Evolutionary conservation across 2,888 invertebrate genomes (phyloP).

Genomic region (Rugalucina vietnamica): DNA sequence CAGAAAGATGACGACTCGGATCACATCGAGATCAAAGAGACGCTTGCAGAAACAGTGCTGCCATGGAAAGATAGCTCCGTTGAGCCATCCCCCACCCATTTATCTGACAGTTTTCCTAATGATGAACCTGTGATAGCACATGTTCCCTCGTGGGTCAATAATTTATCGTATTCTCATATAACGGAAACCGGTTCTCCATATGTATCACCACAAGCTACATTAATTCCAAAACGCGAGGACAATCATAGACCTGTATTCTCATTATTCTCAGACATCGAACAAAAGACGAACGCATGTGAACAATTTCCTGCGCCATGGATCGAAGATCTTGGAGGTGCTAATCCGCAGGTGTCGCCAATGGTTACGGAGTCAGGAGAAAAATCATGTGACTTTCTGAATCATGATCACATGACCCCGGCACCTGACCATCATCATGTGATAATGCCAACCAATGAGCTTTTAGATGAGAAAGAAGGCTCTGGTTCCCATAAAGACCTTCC

Average conservation of each 20-base stretch:
- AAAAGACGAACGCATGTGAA: conserved; percentile 26
- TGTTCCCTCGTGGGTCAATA: conserved; percentile 97
- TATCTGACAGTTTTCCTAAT: conserved; percentile 87
- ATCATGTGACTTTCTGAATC: conserved; percentile 67
- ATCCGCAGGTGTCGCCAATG: conserved; percentile 65
- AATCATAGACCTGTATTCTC: conserved; percentile 70
- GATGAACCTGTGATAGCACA: conserved; percentile 87
- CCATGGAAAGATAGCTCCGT: conserved; percentile 47
- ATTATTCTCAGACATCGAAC: conserved; percentile 62
- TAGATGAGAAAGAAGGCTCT: conserved; percentile 51
- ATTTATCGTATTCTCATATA: conserved; percentile 92
- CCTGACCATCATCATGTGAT: conserved; percentile 74
- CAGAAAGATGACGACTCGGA: background rate
- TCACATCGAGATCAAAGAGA: background rate
- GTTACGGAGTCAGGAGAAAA: conserved; percentile 65
- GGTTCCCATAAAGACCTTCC: conserved; percentile 54
- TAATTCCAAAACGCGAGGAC: conserved; percentile 61
- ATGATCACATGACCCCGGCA: conserved; percentile 69
- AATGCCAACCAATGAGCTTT: conserved; percentile 65
- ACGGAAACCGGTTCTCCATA: conserved; percentile 78
- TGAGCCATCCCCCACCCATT: conserved; percentile 51
- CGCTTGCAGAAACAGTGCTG: conserved; percentile 48
- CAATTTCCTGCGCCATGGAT: conserved; percentile 68
- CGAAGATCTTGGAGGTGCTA: conserved; percentile 53
- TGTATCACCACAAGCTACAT: conserved; percentile 74